Evolutionary conservation across 2,113 vertebrate species (phyloP).

Genomic region (Caranx ignobilis): DNA sequence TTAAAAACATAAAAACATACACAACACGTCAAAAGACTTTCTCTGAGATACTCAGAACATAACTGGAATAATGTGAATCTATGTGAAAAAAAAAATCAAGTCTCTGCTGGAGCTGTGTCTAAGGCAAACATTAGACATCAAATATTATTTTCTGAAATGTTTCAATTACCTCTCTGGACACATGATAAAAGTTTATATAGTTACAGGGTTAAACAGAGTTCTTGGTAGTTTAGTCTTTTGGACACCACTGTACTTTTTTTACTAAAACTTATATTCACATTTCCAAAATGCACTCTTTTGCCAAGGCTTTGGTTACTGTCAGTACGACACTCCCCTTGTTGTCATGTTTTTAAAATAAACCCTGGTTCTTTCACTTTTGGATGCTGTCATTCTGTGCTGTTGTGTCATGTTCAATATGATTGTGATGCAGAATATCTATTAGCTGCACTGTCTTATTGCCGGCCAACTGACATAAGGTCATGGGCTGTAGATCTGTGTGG

Average conservation of each 20-base stretch:
- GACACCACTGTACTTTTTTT: conserved; percentile 14
- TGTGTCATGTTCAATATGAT: conserved; percentile 3
- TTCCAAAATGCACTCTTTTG: conserved; percentile 38
- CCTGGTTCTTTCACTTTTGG: conserved; percentile 58
- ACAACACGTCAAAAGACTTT: not conserved
- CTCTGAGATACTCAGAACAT: not conserved
- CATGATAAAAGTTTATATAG: not conserved
- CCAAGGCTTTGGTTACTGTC: conserved; percentile 9
- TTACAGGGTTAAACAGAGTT: conserved; percentile 10
- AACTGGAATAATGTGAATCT: conserved; percentile 35
- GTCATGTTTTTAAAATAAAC: conserved; percentile 73
- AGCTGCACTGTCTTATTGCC: too few species aligned
- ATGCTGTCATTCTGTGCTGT: conserved; percentile 12
- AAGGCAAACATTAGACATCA: not conserved
- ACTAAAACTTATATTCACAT: conserved; percentile 1
- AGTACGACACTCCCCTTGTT: conserved; percentile 9
- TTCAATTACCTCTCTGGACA: not conserved
- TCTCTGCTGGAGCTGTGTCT: conserved; percentile 16
- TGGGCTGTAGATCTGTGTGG: too few species aligned
- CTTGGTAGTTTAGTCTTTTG: conserved; percentile 16
- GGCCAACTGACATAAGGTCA: too few species aligned
- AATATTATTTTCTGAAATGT: not conserved
- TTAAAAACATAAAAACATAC: not conserved
- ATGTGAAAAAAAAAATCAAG: not conserved
- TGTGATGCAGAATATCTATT: not conserved